Percentiles rank a stretch among this genome's conserved stretches.
These are phyloP conservation scores for Leuciscus waleckii DNA, from an alignment of 2,797 vertebrate species.

Conservation along the genomic window DNA sequence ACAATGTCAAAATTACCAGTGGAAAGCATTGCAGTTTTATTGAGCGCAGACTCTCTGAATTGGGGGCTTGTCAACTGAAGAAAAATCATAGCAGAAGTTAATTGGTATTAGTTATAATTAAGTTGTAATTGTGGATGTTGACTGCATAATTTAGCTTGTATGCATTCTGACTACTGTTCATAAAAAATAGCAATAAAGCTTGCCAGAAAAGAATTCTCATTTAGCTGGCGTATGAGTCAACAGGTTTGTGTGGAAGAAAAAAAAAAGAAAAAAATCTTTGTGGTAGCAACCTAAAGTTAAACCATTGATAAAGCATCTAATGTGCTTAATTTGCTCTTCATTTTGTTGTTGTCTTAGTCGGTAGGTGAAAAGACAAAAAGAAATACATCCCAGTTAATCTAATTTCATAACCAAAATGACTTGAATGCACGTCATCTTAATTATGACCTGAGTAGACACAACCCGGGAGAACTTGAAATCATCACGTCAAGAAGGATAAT, in stretches of 20 bases:
- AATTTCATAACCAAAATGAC: background rate
- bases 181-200: background rate
- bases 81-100: background rate
- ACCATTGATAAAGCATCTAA: background rate
- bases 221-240: background rate
- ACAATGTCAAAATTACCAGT: background rate
- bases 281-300: background rate
- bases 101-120: background rate
- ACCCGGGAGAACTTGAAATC: background rate
- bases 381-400: background rate
- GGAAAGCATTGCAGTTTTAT: background rate
- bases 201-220: background rate
- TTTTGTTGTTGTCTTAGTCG: background rate
- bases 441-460: background rate
- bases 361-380: background rate
- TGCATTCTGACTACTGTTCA: background rate
- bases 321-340: background rate
- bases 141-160: background rate
- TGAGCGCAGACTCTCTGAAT: background rate
- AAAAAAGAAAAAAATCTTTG: background rate
- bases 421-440: background rate
- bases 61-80: background rate
- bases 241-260: background rate
- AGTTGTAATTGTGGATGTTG: background rate
- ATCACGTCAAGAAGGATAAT: conserved; percentile 1